These are phyloP conservation scores for Diaprepes abbreviatus DNA, from an alignment of 2,888 invertebrate species.

Conservation along the genomic window DNA sequence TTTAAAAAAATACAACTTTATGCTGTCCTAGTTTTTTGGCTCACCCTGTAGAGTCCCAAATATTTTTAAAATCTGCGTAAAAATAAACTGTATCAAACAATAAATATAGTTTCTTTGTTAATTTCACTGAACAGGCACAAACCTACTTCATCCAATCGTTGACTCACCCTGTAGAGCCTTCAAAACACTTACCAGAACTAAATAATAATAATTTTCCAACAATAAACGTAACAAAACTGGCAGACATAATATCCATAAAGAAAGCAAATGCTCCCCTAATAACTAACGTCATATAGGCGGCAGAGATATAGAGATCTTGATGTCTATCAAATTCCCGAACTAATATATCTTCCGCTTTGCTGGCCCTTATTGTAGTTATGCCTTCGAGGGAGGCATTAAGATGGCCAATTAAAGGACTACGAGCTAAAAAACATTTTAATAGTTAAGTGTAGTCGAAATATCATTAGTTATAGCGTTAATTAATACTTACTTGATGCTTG, in stretches of 20 bases:
- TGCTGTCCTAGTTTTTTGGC: too few species aligned
- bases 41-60: too few species aligned
- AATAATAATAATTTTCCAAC: slow-evolving; percentile 55
- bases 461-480: slow-evolving; percentile 73
- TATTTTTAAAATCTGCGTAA: too few species aligned
- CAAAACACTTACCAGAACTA: slow-evolving; percentile 48
- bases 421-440: slow-evolving; percentile 55
- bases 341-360: slow-evolving; percentile 62
- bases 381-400: slow-evolving; percentile 64
- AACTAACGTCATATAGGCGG: slow-evolving; percentile 58
- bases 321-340: slow-evolving; percentile 62
- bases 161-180: too few species aligned
- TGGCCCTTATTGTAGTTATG: slow-evolving; percentile 64
- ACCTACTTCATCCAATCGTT: too few species aligned
- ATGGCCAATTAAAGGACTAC: slow-evolving; percentile 64
- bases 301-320: slow-evolving; percentile 62
- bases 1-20: too few species aligned
- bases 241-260: slow-evolving; percentile 59
- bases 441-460: too few species aligned
- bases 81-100: too few species aligned
- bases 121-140: too few species aligned
- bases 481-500: slow-evolving; percentile 64
- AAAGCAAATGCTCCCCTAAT: slow-evolving; percentile 66
- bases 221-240: slow-evolving; percentile 56
- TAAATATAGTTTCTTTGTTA: too few species aligned